Evolutionary conservation across 2,888 invertebrate species (phyloP).

Genomic region (Parnassius orleans): DNA sequence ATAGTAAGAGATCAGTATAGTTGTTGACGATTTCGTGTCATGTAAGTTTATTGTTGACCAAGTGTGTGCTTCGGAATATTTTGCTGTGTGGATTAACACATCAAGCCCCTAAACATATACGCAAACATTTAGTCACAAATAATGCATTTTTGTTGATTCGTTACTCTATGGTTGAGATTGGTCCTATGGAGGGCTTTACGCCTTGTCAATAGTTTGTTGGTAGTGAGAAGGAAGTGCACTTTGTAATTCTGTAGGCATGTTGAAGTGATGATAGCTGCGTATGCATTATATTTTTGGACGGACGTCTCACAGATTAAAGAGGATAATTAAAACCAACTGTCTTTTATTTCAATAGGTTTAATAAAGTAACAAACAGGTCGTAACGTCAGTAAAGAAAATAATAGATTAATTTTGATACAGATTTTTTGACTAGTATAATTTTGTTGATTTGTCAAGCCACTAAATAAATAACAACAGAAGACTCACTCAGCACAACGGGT

Average conservation of each 20-base stretch:
- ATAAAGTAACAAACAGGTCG: constrained; percentile 10
- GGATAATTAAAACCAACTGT: constrained; percentile 43
- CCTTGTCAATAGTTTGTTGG: constrained; percentile 44
- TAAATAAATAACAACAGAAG: too few relatives aligned
- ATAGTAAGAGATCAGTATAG: constrained; percentile 7
- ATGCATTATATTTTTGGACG: constrained; percentile 77
- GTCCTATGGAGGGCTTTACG: constrained; percentile 22
- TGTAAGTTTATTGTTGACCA: constrained; percentile 18
- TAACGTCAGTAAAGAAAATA: constrained; percentile 18
- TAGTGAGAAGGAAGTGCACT: constrained; percentile 59
- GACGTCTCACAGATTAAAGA: constrained; percentile 71
- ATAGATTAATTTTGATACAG: constrained; percentile 9
- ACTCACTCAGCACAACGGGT: too few relatives aligned
- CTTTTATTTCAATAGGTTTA: constrained; percentile 33
- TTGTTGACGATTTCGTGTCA: constrained; percentile 6
- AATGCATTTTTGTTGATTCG: not conserved
- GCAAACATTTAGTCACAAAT: not conserved
- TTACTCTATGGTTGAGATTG: not conserved
- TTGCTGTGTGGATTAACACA: not conserved
- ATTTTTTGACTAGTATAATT: constrained; percentile 23
- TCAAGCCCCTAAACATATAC: constrained; percentile 4
- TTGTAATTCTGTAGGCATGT: constrained; percentile 62
- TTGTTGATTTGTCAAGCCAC: not conserved
- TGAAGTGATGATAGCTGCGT: constrained; percentile 61
- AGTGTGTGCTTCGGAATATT: constrained; percentile 5